Conservation (phyloP, 2,797 vertebrate species). For the Helarctos malayanus region DNA sequence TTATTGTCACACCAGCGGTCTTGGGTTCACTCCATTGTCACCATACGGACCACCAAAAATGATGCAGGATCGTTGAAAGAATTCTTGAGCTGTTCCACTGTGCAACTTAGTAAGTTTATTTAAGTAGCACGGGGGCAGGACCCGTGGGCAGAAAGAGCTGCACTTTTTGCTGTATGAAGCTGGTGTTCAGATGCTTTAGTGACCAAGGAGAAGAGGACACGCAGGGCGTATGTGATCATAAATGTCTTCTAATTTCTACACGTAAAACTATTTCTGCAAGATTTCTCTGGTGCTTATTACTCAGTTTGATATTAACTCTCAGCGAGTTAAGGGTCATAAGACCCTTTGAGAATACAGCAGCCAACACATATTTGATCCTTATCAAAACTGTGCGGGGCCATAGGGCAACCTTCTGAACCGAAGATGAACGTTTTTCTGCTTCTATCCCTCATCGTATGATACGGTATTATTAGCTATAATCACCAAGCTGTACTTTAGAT, state of each 20-base stretch:
- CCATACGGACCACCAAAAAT: not conserved
- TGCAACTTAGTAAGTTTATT: not conserved
- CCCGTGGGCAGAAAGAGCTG: not conserved
- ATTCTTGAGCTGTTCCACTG: not conserved
- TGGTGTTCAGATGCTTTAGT: not conserved
- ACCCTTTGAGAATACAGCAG: not conserved
- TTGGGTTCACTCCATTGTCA: not conserved
- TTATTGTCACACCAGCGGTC: not conserved
- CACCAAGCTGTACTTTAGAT: not conserved
- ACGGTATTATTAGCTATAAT: not conserved
- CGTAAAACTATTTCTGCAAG: not conserved
- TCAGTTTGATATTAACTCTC: not conserved
- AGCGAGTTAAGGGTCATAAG: not conserved
- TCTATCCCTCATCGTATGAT: not conserved
- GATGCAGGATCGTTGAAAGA: not conserved
- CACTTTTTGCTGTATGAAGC: not conserved
- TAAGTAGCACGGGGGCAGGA: not conserved
- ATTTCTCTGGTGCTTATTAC: not conserved
- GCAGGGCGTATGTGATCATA: not conserved
- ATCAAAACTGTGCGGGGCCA: not conserved
- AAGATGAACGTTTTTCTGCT: not conserved
- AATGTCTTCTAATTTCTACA: not conserved
- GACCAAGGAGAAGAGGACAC: not conserved
- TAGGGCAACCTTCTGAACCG: not conserved
- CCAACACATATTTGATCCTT: not conserved